Base-by-base conservation (phyloP, 2,888 invertebrate genomes). In the Epicampocera succincta region DNA sequence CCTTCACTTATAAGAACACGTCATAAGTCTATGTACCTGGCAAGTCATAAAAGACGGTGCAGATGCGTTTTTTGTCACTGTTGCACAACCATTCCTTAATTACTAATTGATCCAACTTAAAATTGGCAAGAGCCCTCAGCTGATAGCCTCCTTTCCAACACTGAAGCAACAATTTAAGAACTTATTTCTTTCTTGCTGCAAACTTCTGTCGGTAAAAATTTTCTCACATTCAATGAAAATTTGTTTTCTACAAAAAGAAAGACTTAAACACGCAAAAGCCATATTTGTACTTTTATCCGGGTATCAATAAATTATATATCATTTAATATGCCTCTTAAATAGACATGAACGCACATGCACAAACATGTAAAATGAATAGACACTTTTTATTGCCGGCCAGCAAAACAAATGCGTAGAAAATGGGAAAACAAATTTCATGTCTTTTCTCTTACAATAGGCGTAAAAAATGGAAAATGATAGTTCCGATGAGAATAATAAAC, bases 231-330 rank as follows among this genome's bases (percentile, higher is more conserved):
- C 1, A 6, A 33, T 5, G 33, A 33, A 44, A 68, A 73, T 12
- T 19, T 50, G 63, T 44, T 42, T 50, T 3, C 42, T n/a, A n/a
- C n/a, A n/a, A 44, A 38, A 13, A n/a, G 2, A 29, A 60, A 13
- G 17, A 33, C 3, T 13, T n/a, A 60, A 58, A 13, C 11, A 42
- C 71, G 17, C 4, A 13, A 17, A 1, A 8, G 15, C 11, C 60
- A 66, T 38, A 65, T 73, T 74, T 65, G 73, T 78, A 77, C 71
- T 71, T 65, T 78, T 78, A 82, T 78, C 74, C 82, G 78, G 82
- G 82, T 82, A 82, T 82, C 65, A 71, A 75, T 71, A 61, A 60
- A 80, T 44, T 63, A 71, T 50, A 77, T 25, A 38, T 25, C 46
- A 58, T 1, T 19, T 48, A 56, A 60, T 60, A 60, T 25, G 29